Evolutionary conservation across 2,113 vertebrate genomes (phyloP), one percentile per base, ranked within the genome.

Genomic region (Sylvietta virens): DNA sequence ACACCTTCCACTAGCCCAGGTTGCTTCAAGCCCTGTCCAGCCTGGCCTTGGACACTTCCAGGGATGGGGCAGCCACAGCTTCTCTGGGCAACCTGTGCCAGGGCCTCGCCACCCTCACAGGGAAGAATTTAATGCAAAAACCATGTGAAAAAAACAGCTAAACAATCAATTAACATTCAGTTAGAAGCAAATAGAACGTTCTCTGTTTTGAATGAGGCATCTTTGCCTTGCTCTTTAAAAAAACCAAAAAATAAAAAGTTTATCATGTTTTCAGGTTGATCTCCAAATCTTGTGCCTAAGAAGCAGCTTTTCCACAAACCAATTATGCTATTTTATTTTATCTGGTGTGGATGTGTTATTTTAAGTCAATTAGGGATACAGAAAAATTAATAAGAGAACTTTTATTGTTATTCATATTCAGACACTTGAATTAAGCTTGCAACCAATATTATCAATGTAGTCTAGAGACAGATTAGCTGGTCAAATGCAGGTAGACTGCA

Each of bases 21-120:
- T 6, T 67, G 14, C 33, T 51, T 1, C 27, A 44, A 51, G 45
- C 31, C 37, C 33, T 0, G 0, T 44, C 37, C 37, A 58, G 1
- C 11, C 17, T 23, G 27, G 27, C 27, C 33, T 33, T 18, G 53
- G 2, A 67, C 33, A 10, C 2, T 67, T 51, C 5, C 53, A 77
- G 37, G 13, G 35, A 26, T 50, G 48, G 4, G 7, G 13, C 33
- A 86, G 26, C 27, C 44, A 67, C 44, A 51, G 21, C 18, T 86
- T 60, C 37, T 37, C 3, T 58, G 17, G 8, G 7, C 1, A 50
- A 0, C 20, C 44, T 67, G 13, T 51, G 27, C 14, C 37, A 44
- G 62, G 11, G 9, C 14, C 30, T 14, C 44, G 6, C 6, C 26
- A 26, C 4, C 13, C 6, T 37, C 37, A 66, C 5, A 37, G 26